Evolutionary conservation across 2,113 vertebrate genomes (phyloP), one percentile per base, ranked within the genome.

Genomic region (Podarcis cretensis): DNA sequence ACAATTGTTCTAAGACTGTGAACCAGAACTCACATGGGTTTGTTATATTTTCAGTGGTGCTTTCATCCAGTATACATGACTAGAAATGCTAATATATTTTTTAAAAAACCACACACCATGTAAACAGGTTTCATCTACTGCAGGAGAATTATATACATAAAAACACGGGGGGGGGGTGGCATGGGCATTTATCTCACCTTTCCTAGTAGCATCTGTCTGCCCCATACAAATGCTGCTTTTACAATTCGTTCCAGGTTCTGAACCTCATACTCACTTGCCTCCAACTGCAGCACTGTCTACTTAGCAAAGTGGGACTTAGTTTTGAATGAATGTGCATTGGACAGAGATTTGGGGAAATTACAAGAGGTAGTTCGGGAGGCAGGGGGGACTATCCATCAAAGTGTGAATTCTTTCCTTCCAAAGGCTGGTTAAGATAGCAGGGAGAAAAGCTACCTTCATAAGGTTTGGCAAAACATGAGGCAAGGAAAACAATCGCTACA

Each of bases 401-500:
- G 7, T 25, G 7, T 0, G 65, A 65, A 27, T 83, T 35, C 35
- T 32, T 7, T 66, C 27, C 27, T n/a, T 65, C 12, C 48, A 16
- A 65, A 40, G 30, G 3, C 43, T 63, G 3, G 3, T 27, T 81
- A 20, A 78, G 18, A 63, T 4, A 43, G 25, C 54, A 82, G 30
- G 37, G 32, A 75, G 27, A 88, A 83, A 66, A 10, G 20, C 35
- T 32, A 27, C 37, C 57, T 32, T 25, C n/a, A 21, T 63, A 82
- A 2, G 48, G 16, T 1, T 63, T 63, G 35, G 54, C 27, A 54
- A 12, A 65, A 88, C n/a, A 4, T 2, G 6, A 30, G 94, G 89
- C 88, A 90, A 92, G 88, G 91, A 94, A 94, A 92, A 92, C 83
- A 93, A 93, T 3, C 25, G 20, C 16, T 20, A 76, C 21, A 75